Conservation (phyloP, 2,888 invertebrate species). For the Drosophila merina region DNA sequence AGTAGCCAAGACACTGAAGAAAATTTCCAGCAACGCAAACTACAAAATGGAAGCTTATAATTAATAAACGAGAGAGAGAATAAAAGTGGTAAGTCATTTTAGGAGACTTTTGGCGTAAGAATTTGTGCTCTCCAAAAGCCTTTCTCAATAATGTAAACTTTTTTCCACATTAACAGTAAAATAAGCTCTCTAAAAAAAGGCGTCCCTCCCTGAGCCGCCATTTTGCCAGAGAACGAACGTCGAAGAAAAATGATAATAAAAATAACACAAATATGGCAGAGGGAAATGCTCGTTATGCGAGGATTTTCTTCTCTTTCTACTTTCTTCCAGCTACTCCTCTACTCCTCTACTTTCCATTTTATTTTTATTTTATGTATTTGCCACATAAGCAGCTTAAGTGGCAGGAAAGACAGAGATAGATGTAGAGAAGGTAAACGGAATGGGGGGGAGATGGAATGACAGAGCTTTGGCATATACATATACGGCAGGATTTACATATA, state of each 20-base stretch:
- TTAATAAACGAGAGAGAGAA: too few relatives aligned
- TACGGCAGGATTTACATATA: slow-evolving; percentile 18
- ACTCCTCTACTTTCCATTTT: slow-evolving; percentile 40
- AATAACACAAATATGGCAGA: slow-evolving; percentile 81
- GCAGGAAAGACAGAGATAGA: slow-evolving; percentile 42
- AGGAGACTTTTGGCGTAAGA: too few relatives aligned
- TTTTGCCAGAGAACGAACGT: slow-evolving; percentile 19
- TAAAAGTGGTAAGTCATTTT: too few relatives aligned
- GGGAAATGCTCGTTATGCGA: slow-evolving; percentile 76
- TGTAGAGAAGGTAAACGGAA: not conserved
- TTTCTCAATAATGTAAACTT: too few relatives aligned
- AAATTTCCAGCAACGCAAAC: not conserved
- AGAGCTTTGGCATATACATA: slow-evolving; percentile 12
- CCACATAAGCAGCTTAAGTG: slow-evolving; percentile 80
- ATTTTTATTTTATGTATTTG: slow-evolving; percentile 78
- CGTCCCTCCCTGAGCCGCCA: slow-evolving; percentile 5
- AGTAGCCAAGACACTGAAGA: slow-evolving; percentile 11
- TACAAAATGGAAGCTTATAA: not conserved
- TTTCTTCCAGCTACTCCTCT: not conserved
- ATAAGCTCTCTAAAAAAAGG: slow-evolving; percentile 2
- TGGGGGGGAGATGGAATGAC: slow-evolving; percentile 5
- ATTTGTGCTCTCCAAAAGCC: too few relatives aligned
- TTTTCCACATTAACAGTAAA: not conserved
- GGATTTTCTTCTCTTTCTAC: slow-evolving; percentile 52
- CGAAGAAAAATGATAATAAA: slow-evolving; percentile 79